Base-by-base conservation (phyloP, 2,113 vertebrate genomes). In the Morone saxatilis region DNA sequence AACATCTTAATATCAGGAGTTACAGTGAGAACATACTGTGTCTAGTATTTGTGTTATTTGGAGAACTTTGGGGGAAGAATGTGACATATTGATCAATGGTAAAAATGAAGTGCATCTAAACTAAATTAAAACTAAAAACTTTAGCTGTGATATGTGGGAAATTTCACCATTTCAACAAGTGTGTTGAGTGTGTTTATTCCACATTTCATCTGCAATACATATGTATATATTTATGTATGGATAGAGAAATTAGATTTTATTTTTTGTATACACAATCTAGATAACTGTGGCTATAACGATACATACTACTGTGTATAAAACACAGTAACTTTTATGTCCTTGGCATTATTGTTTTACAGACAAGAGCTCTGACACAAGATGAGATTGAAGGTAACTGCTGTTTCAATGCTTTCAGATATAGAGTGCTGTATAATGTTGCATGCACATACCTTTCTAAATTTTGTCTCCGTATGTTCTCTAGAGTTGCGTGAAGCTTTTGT, bases 401-500 rank as follows among this genome's bases (percentile, higher is more conserved):
- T 54, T 60, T 57, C 41, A 9, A 11, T 16, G 4, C 17, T 16
- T 62, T 81, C 19, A 71, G 3, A 63, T n/a, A 71, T 45, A 47
- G 2, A 71, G 4, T 60, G 38, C 20, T 25, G n/a, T 14, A 4
- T 67, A 11, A 19, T 71, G 10, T 12, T 31, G 31, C 31, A 31
- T 31, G 31, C 31, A 31, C 45, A 59, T 36, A 0, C 1, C 17
- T 14, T n/a, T 68, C 31, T 82, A 13, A 22, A 0, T 17, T 22
- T 48, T 25, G 1, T 76, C 16, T 75, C 6, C 69, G 6, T 88
- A 1, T 84, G 20, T n/a, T 74, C 19, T 83, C 1, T 36, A 99
- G 98, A 99, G 91, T 91, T 99, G 80, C 95, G 94, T 80, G 97
- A 98, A 87, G 98, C 97, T 61, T 99, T 99, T 94, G 91, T 95